Percentiles rank a stretch among this genome's conserved stretches.
phyloP scores from a whole-genome alignment of 2,113 vertebrate species.

The Climacteris rufus region DNA sequence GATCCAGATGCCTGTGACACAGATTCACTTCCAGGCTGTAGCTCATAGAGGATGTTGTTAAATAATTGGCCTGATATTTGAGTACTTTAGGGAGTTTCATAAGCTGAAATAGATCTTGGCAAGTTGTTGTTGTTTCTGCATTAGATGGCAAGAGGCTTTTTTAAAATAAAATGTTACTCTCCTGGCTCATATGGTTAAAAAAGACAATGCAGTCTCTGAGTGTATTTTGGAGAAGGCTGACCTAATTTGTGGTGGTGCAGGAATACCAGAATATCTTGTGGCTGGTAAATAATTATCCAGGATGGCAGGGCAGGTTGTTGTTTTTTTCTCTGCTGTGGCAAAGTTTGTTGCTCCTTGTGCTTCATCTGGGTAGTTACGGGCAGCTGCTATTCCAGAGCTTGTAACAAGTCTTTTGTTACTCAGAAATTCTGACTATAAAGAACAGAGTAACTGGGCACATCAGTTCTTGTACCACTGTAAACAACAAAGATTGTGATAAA shows the following conservation, averaged over 20 bases:
- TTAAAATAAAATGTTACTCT: not conserved
- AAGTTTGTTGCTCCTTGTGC: not conserved
- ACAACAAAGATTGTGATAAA: not conserved
- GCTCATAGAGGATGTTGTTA: not conserved
- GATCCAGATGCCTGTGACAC: not conserved
- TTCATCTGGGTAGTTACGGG: not conserved
- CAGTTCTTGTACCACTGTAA: not conserved
- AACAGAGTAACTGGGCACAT: not conserved
- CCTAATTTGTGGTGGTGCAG: not conserved
- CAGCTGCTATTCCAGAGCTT: not conserved
- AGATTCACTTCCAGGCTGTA: not conserved
- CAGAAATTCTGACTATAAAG: not conserved
- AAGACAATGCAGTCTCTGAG: not conserved
- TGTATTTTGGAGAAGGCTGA: not conserved
- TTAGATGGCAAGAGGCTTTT: not conserved
- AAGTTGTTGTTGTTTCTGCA: not conserved
- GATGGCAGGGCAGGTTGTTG: not conserved
- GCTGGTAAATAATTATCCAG: constrained; percentile 31
- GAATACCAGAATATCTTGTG: not conserved
- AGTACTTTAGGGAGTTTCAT: constrained; percentile 1
- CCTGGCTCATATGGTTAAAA: not conserved
- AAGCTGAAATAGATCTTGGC: constrained; percentile 8
- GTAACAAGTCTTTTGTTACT: not conserved
- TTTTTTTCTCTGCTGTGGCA: not conserved
- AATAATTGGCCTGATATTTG: constrained; percentile 4